Evolutionary conservation across 2,113 vertebrate genomes (phyloP), one percentile per base, ranked within the genome.

Genomic region (Paraplagusia blochii): DNA sequence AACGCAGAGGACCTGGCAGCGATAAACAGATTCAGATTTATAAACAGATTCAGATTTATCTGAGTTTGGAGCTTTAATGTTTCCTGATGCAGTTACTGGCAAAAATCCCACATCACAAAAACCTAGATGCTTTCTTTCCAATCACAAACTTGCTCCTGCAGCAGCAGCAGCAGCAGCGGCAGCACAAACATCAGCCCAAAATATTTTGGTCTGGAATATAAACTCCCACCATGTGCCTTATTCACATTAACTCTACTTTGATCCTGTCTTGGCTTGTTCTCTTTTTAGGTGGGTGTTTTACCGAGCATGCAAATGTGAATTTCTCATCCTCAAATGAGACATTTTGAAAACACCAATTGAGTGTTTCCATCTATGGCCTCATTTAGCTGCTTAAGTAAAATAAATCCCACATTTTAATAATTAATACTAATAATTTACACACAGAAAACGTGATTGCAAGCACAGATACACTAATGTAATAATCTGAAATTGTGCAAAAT

Each of bases 1-100:
- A 29, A 29, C 22, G 22, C 15, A 58, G n/a, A n/a, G n/a, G n/a
- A n/a, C n/a, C n/a, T n/a, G n/a, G n/a, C 72, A 66, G 72, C 82
- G 86, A 90, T 90, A 88, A 91, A 88, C 79, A 86, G 78, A 86
- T 86, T 87, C 81, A 88, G 87, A n/a, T n/a, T n/a, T n/a, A 90
- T 90, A 88, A 91, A 88, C 79, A 86, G 78, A 86, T 86, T 88
- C 88, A 88, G 80, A 84, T 87, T 87, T 59, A 85, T 84, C 87
- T 81, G 82, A 74, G 81, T 79, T 88, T 90, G 88, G 86, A 64
- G 68, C 72, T 76, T 69, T 86, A 90, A 88, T 88, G 87, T 89
- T 87, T 83, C 79, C 45, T 72, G 78, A 79, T 72, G 72, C 72
- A 67, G 70, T 58, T 77, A 53, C 59, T 77, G 79, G 22, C 78